Percentiles rank a stretch among this genome's conserved stretches.
These are phyloP conservation scores for Hartigia nigra DNA, from an alignment of 2,888 invertebrate species.

Conservation along the genomic window DNA sequence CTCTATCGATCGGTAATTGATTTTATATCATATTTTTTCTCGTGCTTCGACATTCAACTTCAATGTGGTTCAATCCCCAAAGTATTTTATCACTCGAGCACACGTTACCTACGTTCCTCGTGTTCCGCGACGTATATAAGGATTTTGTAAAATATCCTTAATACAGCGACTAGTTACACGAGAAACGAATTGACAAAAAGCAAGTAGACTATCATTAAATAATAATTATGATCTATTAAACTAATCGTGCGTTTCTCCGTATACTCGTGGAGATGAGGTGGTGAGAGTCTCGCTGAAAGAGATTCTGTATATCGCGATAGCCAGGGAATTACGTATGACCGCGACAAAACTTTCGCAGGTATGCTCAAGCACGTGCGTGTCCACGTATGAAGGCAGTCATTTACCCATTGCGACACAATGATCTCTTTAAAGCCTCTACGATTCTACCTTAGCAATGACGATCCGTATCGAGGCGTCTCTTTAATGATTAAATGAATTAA, in stretches of 20 bases:
- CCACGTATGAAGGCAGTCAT: neutral
- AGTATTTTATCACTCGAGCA: neutral
- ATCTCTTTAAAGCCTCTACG: neutral
- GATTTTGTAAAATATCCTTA: neutral
- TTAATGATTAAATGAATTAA: neutral
- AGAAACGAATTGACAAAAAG: neutral
- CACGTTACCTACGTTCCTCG: neutral
- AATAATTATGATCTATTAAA: neutral
- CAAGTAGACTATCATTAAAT: neutral
- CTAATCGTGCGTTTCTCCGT: neutral
- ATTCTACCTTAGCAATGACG: neutral
- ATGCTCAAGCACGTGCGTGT: neutral
- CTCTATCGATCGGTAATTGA: neutral
- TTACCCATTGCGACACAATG: neutral
- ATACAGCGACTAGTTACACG: neutral
- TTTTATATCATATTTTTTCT: too few species aligned
- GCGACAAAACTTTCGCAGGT: neutral
- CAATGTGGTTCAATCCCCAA: too few species aligned
- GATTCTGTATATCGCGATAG: neutral
- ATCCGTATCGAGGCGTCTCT: neutral
- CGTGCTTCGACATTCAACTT: too few species aligned
- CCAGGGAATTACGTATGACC: neutral
- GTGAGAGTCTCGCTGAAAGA: neutral
- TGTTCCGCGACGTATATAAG: neutral
- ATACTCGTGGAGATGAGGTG: constrained; percentile 1